These are phyloP conservation scores for Oryzias celebensis DNA, from an alignment of 2,113 vertebrate genomes.

Conservation along the genomic window DNA sequence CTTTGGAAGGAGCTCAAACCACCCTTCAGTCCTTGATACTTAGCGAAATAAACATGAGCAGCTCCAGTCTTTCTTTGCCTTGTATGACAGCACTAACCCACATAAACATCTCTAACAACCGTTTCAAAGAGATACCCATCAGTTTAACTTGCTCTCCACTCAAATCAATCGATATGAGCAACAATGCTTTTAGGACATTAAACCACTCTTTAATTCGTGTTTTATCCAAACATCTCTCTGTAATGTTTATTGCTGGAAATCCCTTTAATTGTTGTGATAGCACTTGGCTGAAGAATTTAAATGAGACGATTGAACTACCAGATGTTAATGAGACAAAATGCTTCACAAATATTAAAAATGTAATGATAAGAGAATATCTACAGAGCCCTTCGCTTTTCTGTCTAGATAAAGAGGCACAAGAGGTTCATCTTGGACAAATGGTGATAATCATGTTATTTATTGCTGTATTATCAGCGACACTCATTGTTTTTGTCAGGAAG, in stretches of 20 bases:
- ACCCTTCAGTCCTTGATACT: constrained; percentile 77
- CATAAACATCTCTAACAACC: constrained; percentile 76
- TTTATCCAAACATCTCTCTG: constrained; percentile 56
- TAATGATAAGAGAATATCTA: constrained; percentile 40
- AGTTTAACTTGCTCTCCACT: constrained; percentile 68
- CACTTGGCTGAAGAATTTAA: constrained; percentile 71
- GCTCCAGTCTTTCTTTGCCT: constrained; percentile 55
- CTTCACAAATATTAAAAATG: constrained; percentile 26
- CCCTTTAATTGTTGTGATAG: constrained; percentile 79
- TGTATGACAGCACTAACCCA: constrained; percentile 66
- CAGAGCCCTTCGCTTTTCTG: constrained; percentile 45
- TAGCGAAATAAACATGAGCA: constrained; percentile 67
- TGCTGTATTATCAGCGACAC: constrained; percentile 20
- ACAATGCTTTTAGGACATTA: constrained; percentile 67
- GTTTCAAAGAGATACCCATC: constrained; percentile 59
- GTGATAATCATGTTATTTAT: constrained; percentile 54
- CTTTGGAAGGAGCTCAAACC: constrained; percentile 62
- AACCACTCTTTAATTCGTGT: constrained; percentile 14
- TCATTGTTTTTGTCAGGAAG: constrained; percentile 38
- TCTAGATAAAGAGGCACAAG: constrained; percentile 18
- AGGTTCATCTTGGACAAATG: constrained; percentile 37
- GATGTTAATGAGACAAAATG: constrained; percentile 69
- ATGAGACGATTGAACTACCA: constrained; percentile 46
- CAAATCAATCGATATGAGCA: constrained; percentile 66
- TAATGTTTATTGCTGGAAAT: constrained; percentile 73